Conservation (phyloP, 2,888 invertebrate species). For the Odontomyia ornata region DNA sequence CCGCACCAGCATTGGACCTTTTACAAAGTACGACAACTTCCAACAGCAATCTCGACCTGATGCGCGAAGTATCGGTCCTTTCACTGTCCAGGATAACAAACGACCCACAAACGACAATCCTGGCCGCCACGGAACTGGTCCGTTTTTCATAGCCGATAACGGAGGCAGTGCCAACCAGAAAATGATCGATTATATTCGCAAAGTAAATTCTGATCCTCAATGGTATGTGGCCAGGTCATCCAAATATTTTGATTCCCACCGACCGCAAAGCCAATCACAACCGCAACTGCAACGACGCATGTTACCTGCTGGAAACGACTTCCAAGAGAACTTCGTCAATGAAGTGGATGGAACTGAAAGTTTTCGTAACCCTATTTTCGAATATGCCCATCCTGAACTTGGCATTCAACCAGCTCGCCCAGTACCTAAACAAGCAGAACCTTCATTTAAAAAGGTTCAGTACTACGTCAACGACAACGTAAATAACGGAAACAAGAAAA, state of each 20-base stretch:
- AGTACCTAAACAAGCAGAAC: slow-evolving; percentile 57
- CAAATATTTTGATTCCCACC: slow-evolving; percentile 44
- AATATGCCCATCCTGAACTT: slow-evolving; percentile 82
- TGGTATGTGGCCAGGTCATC: slow-evolving; percentile 57
- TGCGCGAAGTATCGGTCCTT: slow-evolving; percentile 65
- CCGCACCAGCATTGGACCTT: slow-evolving; percentile 65
- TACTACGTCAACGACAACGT: slow-evolving; percentile 55
- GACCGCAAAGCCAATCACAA: slow-evolving; percentile 55
- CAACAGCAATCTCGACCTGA: slow-evolving; percentile 60
- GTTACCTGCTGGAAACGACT: slow-evolving; percentile 73
- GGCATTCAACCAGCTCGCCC: slow-evolving; percentile 80
- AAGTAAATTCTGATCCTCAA: slow-evolving; percentile 69
- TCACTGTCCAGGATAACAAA: slow-evolving; percentile 70
- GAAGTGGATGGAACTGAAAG: slow-evolving; percentile 76
- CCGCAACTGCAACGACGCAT: slow-evolving; percentile 75
- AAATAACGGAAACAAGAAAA: slow-evolving; percentile 57
- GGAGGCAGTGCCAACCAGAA: slow-evolving; percentile 69
- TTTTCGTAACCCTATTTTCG: slow-evolving; percentile 77
- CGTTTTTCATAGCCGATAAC: slow-evolving; percentile 72
- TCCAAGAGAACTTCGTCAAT: slow-evolving; percentile 68
- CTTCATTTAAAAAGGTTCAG: slow-evolving; percentile 53
- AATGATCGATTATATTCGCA: slow-evolving; percentile 73
- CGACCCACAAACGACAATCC: slow-evolving; percentile 34
- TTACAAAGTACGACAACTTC: slow-evolving; percentile 71
- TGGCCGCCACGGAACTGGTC: slow-evolving; percentile 67